Evolutionary conservation across 2,797 vertebrate species (phyloP), one percentile per base, ranked within the genome.

Genomic region (Bovichtus variegatus): DNA sequence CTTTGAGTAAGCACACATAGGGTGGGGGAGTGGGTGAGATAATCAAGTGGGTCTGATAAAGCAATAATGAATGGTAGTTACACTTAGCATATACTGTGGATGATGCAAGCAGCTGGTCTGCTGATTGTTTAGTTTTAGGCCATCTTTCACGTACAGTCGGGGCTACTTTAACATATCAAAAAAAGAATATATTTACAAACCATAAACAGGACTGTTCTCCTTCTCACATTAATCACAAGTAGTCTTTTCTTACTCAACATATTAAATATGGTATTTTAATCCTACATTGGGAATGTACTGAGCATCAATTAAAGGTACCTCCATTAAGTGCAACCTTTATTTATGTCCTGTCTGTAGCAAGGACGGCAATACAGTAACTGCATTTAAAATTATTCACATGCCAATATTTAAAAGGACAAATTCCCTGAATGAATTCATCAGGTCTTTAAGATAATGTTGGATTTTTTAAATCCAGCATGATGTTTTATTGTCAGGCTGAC

Each of bases 401-500:
- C 86, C 87, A 91, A 91, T 92, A 72, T 86, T 84, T 44, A 78
- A 84, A 86, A 86, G 86, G 81, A 80, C 50, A 76, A 71, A 69
- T 82, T 84, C 83, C 86, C 87, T 87, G 87, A 91, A 90, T 88
- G 87, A 90, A 90, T 91, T 85, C 82, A 86, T 86, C 90, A 90
- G 91, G 85, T 93, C 83, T 87, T 50, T 75, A 81, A 81, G 86
- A 89, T 86, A 84, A 88, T 61, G 82, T 80, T 84, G 90, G 89
- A 94, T 93, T 95, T 94, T 93, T 94, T 86, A 94, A 95, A 95
- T 90, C 94, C 94, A 89, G 49, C 69, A 86, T 65, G 74, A 62
- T 86, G 87, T 93, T 94, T 95, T 95, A 93, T 93, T 95, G 90
- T 95, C 91, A 86, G 94, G 92, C 86, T 90, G 87, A 96, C 95